These are phyloP conservation scores for Drosophila simulans DNA, from an alignment of 1,140 invertebrate species.

Conservation along the genomic window DNA sequence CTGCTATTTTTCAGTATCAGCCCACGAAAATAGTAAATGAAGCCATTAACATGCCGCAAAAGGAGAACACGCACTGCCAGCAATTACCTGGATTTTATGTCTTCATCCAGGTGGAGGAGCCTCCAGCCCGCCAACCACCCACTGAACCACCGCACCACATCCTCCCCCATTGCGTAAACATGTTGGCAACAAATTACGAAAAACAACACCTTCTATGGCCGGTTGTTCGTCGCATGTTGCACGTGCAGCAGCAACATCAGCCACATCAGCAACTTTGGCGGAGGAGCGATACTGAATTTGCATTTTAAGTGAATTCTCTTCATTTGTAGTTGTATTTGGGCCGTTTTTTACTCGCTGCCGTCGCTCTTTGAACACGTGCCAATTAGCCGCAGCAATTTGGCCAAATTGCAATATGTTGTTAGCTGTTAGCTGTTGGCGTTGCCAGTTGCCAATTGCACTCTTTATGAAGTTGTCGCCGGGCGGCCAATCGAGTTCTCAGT, in stretches of 20 bases:
- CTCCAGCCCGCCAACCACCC: conserved; percentile 5
- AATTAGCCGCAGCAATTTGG: conserved; percentile 79
- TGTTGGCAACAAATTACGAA: conserved; percentile 76
- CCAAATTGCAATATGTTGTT: conserved; percentile 81
- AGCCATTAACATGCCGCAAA: conserved; percentile 66
- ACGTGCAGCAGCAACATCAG: conserved; percentile 40
- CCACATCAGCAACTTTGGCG: background rate
- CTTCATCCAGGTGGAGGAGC: conserved; percentile 52
- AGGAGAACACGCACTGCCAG: conserved; percentile 58
- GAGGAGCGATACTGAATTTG: conserved; percentile 55
- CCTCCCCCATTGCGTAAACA: conserved; percentile 58
- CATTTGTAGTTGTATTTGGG: conserved; percentile 72
- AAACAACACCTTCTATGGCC: conserved; percentile 47
- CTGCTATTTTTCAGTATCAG: conserved; percentile 37
- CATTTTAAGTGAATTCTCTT: conserved; percentile 82
- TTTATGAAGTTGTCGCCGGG: conserved; percentile 73
- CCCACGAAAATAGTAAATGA: conserved; percentile 53
- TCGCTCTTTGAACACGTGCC: conserved; percentile 65
- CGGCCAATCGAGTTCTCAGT: conserved; percentile 34
- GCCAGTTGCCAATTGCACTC: conserved; percentile 44
- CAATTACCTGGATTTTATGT: conserved; percentile 64
- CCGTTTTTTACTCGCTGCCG: conserved; percentile 32
- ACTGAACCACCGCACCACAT: conserved; percentile 6
- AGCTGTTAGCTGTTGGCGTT: conserved; percentile 72
- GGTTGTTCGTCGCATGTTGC: conserved; percentile 24